These are phyloP conservation scores for Urechis unicinctus DNA, from an alignment of 2,888 invertebrate genomes.

Conservation along the genomic window DNA sequence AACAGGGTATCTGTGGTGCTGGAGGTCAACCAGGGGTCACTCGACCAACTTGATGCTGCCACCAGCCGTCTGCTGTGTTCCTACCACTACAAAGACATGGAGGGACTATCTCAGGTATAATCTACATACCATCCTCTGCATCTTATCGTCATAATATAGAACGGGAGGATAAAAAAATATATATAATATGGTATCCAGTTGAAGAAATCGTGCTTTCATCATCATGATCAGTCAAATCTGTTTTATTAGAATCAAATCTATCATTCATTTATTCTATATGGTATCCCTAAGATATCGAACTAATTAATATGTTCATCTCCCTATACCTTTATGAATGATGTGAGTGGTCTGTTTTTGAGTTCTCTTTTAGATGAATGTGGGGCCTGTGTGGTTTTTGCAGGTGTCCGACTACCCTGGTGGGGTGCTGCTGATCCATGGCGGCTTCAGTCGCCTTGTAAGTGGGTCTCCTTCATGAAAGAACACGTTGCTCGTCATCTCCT, in stretches of 20 bases:
- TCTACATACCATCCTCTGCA: no score
- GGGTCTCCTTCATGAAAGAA: no score
- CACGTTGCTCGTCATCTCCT: no score
- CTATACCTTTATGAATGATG: no score
- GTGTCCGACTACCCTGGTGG: slow-evolving; percentile 81
- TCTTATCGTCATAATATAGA: no score
- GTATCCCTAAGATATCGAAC: no score
- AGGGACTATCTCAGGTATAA: slow-evolving; percentile 61
- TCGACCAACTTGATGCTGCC: slow-evolving; percentile 86
- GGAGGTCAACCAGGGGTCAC: slow-evolving; percentile 84
- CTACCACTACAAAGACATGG: slow-evolving; percentile 80
- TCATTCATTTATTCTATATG: no score
- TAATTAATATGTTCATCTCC: no score
- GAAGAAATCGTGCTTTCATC: no score
- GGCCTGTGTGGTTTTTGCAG: slow-evolving; percentile 61
- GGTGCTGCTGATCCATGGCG: slow-evolving; percentile 72
- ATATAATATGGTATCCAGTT: no score
- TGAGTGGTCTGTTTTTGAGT: not conserved
- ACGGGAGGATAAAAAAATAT: no score
- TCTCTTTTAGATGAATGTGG: not conserved
- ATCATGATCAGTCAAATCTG: not conserved
- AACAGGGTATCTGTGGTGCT: slow-evolving; percentile 78
- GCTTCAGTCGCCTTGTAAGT: slow-evolving; percentile 72
- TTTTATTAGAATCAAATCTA: no score
- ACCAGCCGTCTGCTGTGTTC: slow-evolving; percentile 75